Percentiles rank a stretch among this genome's conserved stretches.
These are phyloP conservation scores for Coregonus ussuriensis DNA, from an alignment of 2,797 vertebrate genomes.

Conservation along the genomic window DNA sequence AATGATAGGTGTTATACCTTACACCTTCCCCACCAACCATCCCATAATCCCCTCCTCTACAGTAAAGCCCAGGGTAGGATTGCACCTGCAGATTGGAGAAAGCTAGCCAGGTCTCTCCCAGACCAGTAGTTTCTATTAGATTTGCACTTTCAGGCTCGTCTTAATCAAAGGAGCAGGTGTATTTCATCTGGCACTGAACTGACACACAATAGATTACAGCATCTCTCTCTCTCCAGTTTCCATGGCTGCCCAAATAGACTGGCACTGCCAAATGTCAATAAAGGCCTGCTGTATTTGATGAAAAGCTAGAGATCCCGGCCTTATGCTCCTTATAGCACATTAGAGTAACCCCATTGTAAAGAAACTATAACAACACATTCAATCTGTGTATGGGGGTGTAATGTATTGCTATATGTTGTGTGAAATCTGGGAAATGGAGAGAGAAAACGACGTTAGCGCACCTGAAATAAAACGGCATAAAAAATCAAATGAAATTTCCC, in stretches of 20 bases:
- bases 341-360: constrained; percentile 39
- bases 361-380: constrained; percentile 59
- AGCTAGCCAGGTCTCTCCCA: constrained; percentile 47
- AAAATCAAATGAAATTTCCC: not conserved
- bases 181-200: constrained; percentile 63
- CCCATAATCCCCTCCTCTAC: constrained; percentile 24
- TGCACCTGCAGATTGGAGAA: constrained; percentile 63
- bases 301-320: constrained; percentile 1
- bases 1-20: constrained; percentile 1
- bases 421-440: constrained; percentile 43
- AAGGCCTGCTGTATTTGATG: constrained; percentile 43
- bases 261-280: constrained; percentile 65
- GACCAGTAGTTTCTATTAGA: constrained; percentile 38
- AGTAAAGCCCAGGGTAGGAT: constrained; percentile 28
- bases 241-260: constrained; percentile 56
- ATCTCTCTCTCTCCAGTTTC: not conserved
- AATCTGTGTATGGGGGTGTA: constrained; percentile 39
- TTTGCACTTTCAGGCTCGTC: constrained; percentile 56
- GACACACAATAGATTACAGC: constrained; percentile 50
- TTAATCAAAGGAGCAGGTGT: constrained; percentile 57
- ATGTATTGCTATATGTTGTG: constrained; percentile 53
- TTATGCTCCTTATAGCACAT: constrained; percentile 29
- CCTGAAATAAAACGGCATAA: constrained; percentile 55
- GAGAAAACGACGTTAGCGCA: constrained; percentile 30
- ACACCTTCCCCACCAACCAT: not conserved